Evolutionary conservation across 2,797 vertebrate species (phyloP), one percentile per base, ranked within the genome.

Genomic region (Tragelaphus oryx): DNA sequence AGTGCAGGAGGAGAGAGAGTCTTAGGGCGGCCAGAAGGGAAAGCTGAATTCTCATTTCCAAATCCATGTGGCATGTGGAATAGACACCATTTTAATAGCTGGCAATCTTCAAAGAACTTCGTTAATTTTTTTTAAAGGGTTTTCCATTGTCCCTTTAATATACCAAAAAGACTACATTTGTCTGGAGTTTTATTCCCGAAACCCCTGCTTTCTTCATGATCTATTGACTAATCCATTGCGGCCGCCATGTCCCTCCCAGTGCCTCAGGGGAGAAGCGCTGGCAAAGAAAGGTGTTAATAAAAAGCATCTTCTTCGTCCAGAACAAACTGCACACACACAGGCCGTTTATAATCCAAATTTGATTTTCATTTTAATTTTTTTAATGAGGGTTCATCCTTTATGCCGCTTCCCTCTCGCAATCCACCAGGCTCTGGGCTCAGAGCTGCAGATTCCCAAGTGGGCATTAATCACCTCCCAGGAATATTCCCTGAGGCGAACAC

Each of bases 321-420:
- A 94, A 76, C 91, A 88, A 75, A 60, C 95, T 74, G 68, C 76
- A 50, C 83, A 33, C 2, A 1, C 79, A 46, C 46, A 28, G 33
- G 50, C 91, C 24, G 16, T 82, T 94, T 57, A 87, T 84, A 95
- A 95, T 85, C 93, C 89, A 96, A 86, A 95, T 96, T 81, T 88
- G 93, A 96, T 96, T 91, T 97, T 93, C 93, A 89, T 96, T 95
- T 96, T 96, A 91, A 93, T 86, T 95, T 93, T 96, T 85, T 28
- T 14, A 57, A 71, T 83, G 88, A 97, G 96, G 44, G 78, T 50
- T 94, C 92, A 96, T 95, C 94, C 94, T 92, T 95, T 93, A 92
- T 33, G 30, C 78, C 5, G 0, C 78, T 94, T 65, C 78, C 93
- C 94, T 55, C 81, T 89, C 5, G 1, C 12, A 4, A 71, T 48